Evolutionary conservation across 30 jellyfish, hydroid and myxozoan genomes (phyloP).

Genomic region (Aurelia sp.): DNA sequence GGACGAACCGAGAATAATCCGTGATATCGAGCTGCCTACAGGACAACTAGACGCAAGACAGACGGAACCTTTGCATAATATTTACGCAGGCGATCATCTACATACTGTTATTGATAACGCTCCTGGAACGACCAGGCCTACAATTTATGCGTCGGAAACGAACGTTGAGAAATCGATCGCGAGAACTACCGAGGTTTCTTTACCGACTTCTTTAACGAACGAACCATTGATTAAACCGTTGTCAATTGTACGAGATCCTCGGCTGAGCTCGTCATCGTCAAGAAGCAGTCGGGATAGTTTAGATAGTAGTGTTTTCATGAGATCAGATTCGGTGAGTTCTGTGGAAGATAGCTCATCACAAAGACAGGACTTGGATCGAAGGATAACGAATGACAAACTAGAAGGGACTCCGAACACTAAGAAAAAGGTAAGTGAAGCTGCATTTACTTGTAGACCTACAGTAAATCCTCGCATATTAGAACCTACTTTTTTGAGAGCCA

Average conservation of each 20-base stretch:
- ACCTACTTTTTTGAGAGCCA: too few species aligned
- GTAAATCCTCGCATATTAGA: too few species aligned
- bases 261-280: constrained; percentile 70
- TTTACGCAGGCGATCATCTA: background rate
- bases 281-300: constrained; percentile 73
- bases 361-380: constrained; percentile 31
- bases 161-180: too few species aligned
- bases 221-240: constrained; percentile 14
- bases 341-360: constrained; percentile 39
- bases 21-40: too few species aligned
- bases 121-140: background rate
- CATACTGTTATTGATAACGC: background rate
- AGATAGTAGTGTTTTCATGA: constrained; percentile 32
- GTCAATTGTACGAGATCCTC: constrained; percentile 62
- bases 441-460: too few species aligned
- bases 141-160: constrained; percentile 1
- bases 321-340: constrained; percentile 81
- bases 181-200: too few species aligned
- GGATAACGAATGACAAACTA: constrained; percentile 17
- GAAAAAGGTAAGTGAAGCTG: constrained; percentile 41
- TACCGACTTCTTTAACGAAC: background rate
- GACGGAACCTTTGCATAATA: background rate
- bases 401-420: constrained; percentile 49
- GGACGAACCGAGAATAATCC: too few species aligned
- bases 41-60: too few species aligned